A percentile compares a stretch with the other conserved stretches of the same genome.
Conservation (phyloP, 2,797 vertebrate genomes). For the Calcarius lapponicus region DNA sequence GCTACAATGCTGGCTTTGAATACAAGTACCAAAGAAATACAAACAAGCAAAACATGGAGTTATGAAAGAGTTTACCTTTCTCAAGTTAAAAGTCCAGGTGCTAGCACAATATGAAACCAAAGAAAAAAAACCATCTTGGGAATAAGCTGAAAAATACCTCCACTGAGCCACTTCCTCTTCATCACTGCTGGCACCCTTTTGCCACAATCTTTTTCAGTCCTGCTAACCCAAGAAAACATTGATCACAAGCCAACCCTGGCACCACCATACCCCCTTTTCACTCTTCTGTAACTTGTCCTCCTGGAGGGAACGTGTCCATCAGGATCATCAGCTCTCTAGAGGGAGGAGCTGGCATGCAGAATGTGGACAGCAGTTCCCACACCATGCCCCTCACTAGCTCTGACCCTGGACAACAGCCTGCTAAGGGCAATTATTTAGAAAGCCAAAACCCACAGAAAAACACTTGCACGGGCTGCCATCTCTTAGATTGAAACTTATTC, state of each 20-base stretch:
- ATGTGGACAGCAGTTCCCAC: background rate
- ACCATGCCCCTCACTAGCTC: too few species aligned
- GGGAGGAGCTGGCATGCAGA: rapidly evolving
- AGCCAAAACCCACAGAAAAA: background rate
- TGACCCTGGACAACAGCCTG: rapidly evolving
- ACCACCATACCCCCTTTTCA: background rate
- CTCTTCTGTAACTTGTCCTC: background rate
- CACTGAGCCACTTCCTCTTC: background rate
- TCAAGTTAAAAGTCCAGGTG: background rate
- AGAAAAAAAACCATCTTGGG: background rate
- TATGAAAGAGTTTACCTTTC: background rate
- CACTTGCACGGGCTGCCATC: background rate
- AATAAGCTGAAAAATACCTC: background rate
- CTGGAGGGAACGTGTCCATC: background rate
- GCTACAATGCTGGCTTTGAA: background rate
- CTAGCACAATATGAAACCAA: background rate
- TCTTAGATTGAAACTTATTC: background rate
- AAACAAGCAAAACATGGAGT: background rate
- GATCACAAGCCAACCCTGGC: background rate
- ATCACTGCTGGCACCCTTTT: background rate
- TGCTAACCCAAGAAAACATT: background rate
- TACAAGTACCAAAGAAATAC: background rate
- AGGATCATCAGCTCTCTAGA: background rate
- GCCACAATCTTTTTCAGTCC: background rate
- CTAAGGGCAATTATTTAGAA: background rate